phyloP scores from a whole-genome alignment of 2,113 vertebrate species.

The Tragelaphus buxtoni region DNA sequence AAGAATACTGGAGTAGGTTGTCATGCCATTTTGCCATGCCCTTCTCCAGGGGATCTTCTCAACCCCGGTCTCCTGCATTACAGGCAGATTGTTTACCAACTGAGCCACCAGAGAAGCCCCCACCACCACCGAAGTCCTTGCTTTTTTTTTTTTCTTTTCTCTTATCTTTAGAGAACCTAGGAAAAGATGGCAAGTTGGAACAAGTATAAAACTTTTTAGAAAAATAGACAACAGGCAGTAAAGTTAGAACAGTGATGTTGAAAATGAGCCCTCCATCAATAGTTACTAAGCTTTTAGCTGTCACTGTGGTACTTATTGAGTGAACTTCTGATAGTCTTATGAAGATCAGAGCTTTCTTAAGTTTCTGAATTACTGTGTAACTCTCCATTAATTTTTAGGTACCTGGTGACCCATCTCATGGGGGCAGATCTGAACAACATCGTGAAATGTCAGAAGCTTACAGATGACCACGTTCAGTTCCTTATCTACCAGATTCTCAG shows the following conservation, averaged over 20 bases:
- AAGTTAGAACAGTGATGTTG: background rate
- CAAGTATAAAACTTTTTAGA: background rate
- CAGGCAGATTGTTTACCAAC: background rate
- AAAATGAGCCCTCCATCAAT: background rate
- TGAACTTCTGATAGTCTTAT: background rate
- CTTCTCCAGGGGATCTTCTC: background rate
- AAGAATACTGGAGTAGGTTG: background rate
- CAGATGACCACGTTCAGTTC: conserved; percentile 98
- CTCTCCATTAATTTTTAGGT: conserved; percentile 79
- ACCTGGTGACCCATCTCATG: conserved; percentile 98
- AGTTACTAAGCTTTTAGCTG: background rate
- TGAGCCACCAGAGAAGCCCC: background rate
- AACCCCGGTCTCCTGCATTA: background rate
- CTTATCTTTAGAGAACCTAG: background rate
- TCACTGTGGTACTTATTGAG: background rate
- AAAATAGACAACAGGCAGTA: background rate
- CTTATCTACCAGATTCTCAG: conserved; percentile 99
- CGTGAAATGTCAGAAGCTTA: conserved; percentile 99
- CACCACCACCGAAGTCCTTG: background rate
- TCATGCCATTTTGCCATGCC: background rate
- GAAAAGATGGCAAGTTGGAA: background rate
- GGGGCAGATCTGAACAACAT: conserved; percentile 99
- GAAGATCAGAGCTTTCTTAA: background rate
- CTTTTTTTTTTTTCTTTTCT: background rate
- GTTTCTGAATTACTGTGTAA: background rate